Percentiles rank a stretch among this genome's conserved stretches.
phyloP scores from a whole-genome alignment of 53 echinoderm and acorn worm species.

The Actinopyga echinites region DNA sequence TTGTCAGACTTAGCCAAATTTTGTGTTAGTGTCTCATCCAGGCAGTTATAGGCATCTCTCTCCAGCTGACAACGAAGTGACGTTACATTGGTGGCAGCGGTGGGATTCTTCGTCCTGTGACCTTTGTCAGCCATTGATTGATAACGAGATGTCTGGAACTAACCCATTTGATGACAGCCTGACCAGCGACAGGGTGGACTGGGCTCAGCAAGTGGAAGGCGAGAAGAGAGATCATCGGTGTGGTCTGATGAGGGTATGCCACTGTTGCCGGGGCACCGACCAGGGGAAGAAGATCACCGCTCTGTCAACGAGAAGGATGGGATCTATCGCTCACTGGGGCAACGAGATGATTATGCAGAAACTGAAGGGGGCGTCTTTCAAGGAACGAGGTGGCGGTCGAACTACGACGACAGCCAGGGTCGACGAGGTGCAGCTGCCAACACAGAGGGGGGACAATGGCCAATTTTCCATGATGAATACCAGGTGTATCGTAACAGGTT shows the following conservation, averaged over 20 bases:
- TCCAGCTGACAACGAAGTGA: neutral
- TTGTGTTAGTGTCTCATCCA: too few species aligned
- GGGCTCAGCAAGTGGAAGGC: neutral
- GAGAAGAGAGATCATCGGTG: neutral
- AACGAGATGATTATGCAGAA: too few species aligned
- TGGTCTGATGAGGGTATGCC: neutral
- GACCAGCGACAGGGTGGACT: neutral
- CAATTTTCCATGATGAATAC: too few species aligned
- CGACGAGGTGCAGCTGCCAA: too few species aligned
- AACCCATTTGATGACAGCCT: slow-evolving; percentile 22
- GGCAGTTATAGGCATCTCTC: too few species aligned
- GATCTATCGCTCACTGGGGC: too few species aligned
- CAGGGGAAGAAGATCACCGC: neutral
- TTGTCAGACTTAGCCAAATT: too few species aligned
- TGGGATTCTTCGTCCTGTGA: neutral
- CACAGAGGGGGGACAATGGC: too few species aligned
- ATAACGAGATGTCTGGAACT: neutral
- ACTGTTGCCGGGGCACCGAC: neutral
- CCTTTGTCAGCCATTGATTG: too few species aligned
- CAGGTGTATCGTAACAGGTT: neutral
- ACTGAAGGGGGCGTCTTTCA: too few species aligned
- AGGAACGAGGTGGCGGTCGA: too few species aligned
- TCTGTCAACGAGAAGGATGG: neutral
- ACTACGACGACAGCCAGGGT: too few species aligned
- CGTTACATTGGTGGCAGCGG: slow-evolving; percentile 33